These are phyloP conservation scores for Eptesicus fuscus DNA, from an alignment of 2,113 vertebrate species.

Conservation along the genomic window DNA sequence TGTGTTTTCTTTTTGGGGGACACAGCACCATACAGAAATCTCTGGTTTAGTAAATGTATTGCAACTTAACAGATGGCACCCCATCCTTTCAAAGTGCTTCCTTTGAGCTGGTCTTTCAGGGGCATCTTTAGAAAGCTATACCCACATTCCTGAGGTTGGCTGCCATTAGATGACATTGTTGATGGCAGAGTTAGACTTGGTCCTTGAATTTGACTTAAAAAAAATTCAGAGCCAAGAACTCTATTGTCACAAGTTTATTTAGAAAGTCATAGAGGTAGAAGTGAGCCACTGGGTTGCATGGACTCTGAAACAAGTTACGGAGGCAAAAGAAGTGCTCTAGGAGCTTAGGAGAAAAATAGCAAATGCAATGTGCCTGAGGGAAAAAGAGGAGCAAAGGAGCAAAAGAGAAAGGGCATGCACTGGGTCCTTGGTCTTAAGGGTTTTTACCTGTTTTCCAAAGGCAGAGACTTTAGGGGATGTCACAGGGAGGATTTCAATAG, in stretches of 20 bases:
- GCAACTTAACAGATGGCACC: neutral
- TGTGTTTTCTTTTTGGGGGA: neutral
- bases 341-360: neutral
- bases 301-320: neutral
- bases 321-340: neutral
- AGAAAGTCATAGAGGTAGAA: neutral
- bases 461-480: neutral
- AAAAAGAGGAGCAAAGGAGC: neutral
- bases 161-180: neutral
- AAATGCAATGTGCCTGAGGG: neutral
- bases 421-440: neutral
- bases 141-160: neutral
- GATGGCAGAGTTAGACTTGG: neutral
- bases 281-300: neutral
- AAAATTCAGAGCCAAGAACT: neutral
- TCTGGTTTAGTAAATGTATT: neutral
- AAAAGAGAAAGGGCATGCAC: neutral
- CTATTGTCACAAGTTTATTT: neutral
- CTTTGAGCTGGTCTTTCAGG: neutral
- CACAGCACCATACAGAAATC: fast-evolving
- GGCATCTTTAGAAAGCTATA: neutral
- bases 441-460: neutral
- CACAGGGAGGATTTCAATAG: neutral
- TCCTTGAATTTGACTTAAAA: neutral
- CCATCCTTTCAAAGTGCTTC: neutral